These are phyloP conservation scores for Poeciliopsis paucimaculata DNA, from an alignment of 2,797 vertebrate species.

Conservation along the genomic window DNA sequence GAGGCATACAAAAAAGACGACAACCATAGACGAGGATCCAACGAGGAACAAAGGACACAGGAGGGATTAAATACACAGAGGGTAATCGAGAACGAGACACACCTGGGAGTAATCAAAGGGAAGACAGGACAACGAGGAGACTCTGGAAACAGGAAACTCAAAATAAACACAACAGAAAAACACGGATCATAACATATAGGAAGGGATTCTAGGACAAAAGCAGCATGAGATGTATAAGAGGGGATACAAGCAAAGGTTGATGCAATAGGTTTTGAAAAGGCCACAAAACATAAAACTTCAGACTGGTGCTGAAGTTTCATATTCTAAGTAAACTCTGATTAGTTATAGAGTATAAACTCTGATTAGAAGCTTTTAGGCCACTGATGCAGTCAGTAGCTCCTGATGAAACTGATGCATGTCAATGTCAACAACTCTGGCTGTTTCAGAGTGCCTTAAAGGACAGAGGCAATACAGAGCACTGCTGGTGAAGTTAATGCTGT, in stretches of 20 bases:
- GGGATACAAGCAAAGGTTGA: neutral
- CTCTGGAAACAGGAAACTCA: too few relatives aligned
- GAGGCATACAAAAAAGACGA: too few relatives aligned
- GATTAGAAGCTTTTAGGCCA: slow-evolving; percentile 1
- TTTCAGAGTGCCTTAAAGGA: neutral
- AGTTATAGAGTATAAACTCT: neutral
- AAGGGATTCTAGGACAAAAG: neutral
- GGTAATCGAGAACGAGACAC: too few relatives aligned
- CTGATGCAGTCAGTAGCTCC: neutral
- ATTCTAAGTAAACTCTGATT: too few relatives aligned
- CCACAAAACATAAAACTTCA: neutral
- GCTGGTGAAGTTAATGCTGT: neutral
- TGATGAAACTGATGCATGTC: neutral
- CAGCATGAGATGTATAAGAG: neutral
- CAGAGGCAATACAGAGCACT: neutral
- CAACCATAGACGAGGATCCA: too few relatives aligned
- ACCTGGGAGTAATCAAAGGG: too few relatives aligned
- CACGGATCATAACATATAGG: too few relatives aligned
- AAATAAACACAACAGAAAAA: too few relatives aligned
- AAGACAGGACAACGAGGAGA: too few relatives aligned
- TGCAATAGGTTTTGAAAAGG: neutral
- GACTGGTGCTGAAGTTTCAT: neutral
- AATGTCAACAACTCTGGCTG: neutral
- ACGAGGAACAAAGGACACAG: too few relatives aligned
- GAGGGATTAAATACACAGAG: too few relatives aligned